A percentile compares a stretch with the other conserved stretches of the same genome.
Conservation (phyloP, 2,888 invertebrate species). For the Caenorhabditis becei region DNA sequence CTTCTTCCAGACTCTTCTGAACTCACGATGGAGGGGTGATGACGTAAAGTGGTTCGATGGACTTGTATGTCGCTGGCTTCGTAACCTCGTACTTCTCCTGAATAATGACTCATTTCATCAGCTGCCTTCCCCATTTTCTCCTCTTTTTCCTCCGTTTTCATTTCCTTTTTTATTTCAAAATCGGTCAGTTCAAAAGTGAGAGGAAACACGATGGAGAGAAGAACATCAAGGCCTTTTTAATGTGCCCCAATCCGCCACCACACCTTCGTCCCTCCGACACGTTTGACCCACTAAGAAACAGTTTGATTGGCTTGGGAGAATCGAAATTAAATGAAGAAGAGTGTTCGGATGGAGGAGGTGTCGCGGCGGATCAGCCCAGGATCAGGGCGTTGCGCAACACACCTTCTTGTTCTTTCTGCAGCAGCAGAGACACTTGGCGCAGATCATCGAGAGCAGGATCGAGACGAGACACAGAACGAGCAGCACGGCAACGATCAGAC, state of each 20-base stretch:
- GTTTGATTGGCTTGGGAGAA: slow-evolving; percentile 56
- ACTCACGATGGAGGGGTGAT: slow-evolving; percentile 75
- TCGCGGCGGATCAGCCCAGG: neutral
- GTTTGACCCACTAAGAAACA: slow-evolving; percentile 61
- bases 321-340: slow-evolving; percentile 34
- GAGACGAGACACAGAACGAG: slow-evolving; percentile 76
- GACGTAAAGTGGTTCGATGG: slow-evolving; percentile 80
- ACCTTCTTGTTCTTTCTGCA: slow-evolving; percentile 70
- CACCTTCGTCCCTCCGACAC: slow-evolving; percentile 16
- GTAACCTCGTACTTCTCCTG: slow-evolving; percentile 78
- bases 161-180: slow-evolving; percentile 15
- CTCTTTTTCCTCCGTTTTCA: neutral
- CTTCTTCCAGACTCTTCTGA: neutral
- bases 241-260: slow-evolving; percentile 21
- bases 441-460: slow-evolving; percentile 73
- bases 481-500: slow-evolving; percentile 76
- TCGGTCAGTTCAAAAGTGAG: slow-evolving; percentile 29
- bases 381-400: slow-evolving; percentile 22
- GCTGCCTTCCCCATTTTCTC: neutral
- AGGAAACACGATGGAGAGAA: neutral
- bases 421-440: slow-evolving; percentile 73
- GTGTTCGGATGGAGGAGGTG: slow-evolving; percentile 6
- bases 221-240: slow-evolving; percentile 43
- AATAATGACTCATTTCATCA: neutral
- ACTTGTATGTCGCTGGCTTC: slow-evolving; percentile 78